Evolutionary conservation across 2,888 invertebrate genomes (phyloP).

Genomic region (Drosophila yooni): DNA sequence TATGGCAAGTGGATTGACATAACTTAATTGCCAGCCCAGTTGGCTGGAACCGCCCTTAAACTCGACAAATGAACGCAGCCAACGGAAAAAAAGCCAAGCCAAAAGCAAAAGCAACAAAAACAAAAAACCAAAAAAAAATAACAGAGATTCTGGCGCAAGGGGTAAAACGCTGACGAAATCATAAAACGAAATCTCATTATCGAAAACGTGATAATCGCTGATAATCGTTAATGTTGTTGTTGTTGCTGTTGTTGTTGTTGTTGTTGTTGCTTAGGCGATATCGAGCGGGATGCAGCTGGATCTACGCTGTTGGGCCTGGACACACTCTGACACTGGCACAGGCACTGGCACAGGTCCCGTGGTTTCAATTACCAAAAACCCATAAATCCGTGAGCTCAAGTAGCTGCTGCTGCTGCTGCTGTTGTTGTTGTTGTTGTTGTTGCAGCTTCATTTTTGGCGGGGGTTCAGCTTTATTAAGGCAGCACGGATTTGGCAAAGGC

Average conservation of each 20-base stretch:
- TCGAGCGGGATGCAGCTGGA: conserved; percentile 12
- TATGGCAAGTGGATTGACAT: conserved; percentile 77
- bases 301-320: neutral
- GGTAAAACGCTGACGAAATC: conserved; percentile 46
- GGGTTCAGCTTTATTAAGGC: conserved; percentile 58
- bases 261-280: conserved; percentile 1
- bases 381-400: conserved; percentile 62
- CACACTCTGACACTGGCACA: conserved; percentile 1
- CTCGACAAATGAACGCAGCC: conserved; percentile 10
- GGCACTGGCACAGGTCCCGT: conserved; percentile 20
- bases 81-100: neutral
- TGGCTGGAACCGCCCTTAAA: conserved; percentile 53
- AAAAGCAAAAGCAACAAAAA: neutral
- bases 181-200: conserved; percentile 76
- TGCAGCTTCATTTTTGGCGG: conserved; percentile 6
- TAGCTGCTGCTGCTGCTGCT: conserved; percentile 26
- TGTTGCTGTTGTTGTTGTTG: conserved; percentile 25
- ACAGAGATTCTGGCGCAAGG: conserved; percentile 18
- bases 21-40: conserved; percentile 66
- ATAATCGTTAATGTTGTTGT: conserved; percentile 68
- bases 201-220: conserved; percentile 77
- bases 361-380: conserved; percentile 64
- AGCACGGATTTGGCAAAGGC: conserved; percentile 62
- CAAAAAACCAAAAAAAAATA: neutral
- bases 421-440: neutral